Evolutionary conservation across 2,113 vertebrate species (phyloP).

Genomic region (Ibidorhyncha struthersii): DNA sequence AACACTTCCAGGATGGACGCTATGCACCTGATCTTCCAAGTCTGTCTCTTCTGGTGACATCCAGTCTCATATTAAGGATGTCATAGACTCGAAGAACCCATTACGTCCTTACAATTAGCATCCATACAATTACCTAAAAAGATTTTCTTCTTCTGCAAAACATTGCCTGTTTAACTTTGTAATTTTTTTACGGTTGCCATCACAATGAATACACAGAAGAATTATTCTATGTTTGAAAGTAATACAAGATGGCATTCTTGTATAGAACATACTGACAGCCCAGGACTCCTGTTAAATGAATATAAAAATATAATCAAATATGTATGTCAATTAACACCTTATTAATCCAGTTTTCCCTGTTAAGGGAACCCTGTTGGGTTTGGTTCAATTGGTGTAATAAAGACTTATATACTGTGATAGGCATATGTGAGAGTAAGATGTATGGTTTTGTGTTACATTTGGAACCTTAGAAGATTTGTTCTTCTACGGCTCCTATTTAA

Average conservation of each 20-base stretch:
- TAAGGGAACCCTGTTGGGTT: background rate
- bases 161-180: background rate
- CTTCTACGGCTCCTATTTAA: background rate
- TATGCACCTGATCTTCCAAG: rapidly evolving
- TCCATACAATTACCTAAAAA: background rate
- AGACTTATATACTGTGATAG: background rate
- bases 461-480: background rate
- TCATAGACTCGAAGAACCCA: background rate
- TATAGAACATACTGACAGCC: background rate
- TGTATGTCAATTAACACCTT: background rate
- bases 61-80: background rate
- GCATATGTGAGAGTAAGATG: background rate
- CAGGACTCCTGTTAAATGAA: background rate
- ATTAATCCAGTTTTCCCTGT: background rate
- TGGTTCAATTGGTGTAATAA: background rate
- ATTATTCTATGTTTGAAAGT: background rate
- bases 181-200: background rate
- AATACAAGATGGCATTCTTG: background rate
- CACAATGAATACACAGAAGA: background rate
- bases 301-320: background rate
- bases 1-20: background rate
- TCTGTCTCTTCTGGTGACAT: background rate
- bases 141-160: background rate
- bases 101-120: background rate
- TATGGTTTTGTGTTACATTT: background rate